phyloP scores from a whole-genome alignment of 2,113 vertebrate species.

The Oncorhynchus tshawytscha region DNA sequence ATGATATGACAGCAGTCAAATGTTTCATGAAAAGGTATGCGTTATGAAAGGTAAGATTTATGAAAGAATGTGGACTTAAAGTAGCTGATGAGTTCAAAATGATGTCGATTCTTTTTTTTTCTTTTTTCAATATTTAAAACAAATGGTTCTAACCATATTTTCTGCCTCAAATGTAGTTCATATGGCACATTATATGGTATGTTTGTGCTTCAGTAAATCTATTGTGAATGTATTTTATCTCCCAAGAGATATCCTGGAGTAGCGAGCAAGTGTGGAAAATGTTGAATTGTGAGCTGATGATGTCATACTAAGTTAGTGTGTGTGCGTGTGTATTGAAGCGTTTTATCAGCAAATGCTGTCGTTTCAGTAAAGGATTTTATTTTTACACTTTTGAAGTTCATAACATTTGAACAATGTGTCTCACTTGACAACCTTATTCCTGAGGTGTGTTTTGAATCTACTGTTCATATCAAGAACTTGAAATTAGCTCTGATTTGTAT shows the following conservation, averaged over 20 bases:
- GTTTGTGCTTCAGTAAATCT: constrained; percentile 44
- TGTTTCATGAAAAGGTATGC: background rate
- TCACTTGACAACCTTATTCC: background rate
- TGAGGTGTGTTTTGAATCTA: background rate
- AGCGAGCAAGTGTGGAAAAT: background rate
- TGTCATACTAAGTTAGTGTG: no score
- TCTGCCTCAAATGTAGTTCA: constrained; percentile 11
- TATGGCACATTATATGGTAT: constrained; percentile 6
- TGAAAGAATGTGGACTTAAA: background rate
- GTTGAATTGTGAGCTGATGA: constrained; percentile 8
- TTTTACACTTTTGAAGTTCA: background rate
- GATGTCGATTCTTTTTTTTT: background rate
- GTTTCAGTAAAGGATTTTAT: constrained; percentile 1
- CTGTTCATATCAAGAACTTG: no score
- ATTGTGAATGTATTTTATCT: constrained; percentile 14
- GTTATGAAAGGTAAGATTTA: background rate
- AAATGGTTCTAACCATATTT: constrained; percentile 24
- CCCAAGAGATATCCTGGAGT: background rate
- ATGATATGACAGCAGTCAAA: no score
- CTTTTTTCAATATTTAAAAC: background rate
- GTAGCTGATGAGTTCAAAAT: background rate
- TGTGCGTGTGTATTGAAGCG: background rate
- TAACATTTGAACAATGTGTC: background rate
- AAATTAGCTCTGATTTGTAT: background rate
- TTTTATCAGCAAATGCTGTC: background rate